Percentiles rank a stretch among this genome's conserved stretches.
Evolutionary conservation across 2,113 vertebrate species (phyloP).

Genomic region (Stegostoma tigrinum): DNA sequence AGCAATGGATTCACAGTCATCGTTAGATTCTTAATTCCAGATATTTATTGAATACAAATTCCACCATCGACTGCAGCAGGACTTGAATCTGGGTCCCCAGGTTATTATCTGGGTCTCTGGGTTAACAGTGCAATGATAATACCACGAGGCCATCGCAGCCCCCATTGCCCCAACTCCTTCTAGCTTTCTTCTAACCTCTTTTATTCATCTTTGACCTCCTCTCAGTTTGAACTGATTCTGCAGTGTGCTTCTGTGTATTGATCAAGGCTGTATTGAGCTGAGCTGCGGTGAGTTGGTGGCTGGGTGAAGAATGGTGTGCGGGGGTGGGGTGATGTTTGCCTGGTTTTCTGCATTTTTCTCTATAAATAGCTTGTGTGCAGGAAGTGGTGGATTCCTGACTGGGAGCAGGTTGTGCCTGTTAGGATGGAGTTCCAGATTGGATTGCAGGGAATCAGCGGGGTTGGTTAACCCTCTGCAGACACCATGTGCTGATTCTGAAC

Average conservation of each 20-base stretch:
- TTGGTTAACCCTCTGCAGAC: not conserved
- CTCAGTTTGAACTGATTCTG: not conserved
- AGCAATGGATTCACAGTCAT: no score
- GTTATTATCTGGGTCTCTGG: no score
- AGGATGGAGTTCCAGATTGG: not conserved
- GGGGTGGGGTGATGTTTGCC: not conserved
- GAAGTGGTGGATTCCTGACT: not conserved
- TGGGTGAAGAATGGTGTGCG: not conserved
- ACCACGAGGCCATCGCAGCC: no score
- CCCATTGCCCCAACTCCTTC: not conserved
- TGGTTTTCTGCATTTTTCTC: not conserved
- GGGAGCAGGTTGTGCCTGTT: not conserved
- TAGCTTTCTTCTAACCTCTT: not conserved
- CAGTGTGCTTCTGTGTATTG: not conserved
- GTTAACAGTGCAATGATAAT: no score
- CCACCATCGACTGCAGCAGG: no score
- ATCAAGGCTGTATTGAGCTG: not conserved
- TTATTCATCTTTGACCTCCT: not conserved
- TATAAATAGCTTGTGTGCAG: conserved; percentile 11
- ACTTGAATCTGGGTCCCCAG: no score
- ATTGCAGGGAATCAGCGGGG: not conserved
- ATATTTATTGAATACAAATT: no score
- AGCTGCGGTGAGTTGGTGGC: not conserved
- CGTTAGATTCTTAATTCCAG: no score
- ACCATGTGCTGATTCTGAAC: not conserved